A percentile compares a stretch with the other conserved stretches of the same genome.
These are phyloP conservation scores for Cotesia congregata DNA, from an alignment of 2,888 invertebrate genomes.

Conservation along the genomic window DNA sequence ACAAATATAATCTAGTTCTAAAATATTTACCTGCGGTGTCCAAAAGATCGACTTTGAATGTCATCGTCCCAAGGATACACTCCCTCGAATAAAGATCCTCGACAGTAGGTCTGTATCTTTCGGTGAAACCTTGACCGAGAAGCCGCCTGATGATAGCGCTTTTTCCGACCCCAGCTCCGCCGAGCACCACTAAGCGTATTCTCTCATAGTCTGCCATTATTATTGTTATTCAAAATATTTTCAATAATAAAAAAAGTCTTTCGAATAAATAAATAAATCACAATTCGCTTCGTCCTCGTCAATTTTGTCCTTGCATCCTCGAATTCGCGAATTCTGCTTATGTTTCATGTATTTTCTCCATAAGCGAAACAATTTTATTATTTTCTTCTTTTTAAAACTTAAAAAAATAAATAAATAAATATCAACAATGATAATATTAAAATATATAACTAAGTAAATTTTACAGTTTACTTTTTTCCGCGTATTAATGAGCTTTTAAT, in stretches of 20 bases:
- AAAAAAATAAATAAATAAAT: neutral
- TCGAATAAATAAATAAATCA: neutral
- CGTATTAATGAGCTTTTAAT: slow-evolving; percentile 24
- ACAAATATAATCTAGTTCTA: neutral
- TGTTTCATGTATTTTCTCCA: too few species aligned
- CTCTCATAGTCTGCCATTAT: slow-evolving; percentile 82
- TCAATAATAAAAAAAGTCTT: neutral
- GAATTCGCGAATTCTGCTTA: too few species aligned
- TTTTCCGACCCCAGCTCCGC: slow-evolving; percentile 88
- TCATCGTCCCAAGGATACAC: slow-evolving; percentile 82
- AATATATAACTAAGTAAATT: too few species aligned
- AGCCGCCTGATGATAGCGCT: slow-evolving; percentile 87
- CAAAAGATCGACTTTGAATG: slow-evolving; percentile 76
- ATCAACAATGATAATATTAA: too few species aligned
- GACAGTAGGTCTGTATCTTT: slow-evolving; percentile 87
- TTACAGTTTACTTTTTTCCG: too few species aligned
- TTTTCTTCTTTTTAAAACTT: too few species aligned
- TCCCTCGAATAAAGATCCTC: slow-evolving; percentile 90
- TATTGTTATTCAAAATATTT: neutral
- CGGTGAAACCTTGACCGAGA: slow-evolving; percentile 83
- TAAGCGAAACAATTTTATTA: too few species aligned
- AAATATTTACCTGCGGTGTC: slow-evolving; percentile 65
- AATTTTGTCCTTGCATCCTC: too few species aligned
- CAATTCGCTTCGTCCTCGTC: too few species aligned
- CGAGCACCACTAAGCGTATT: slow-evolving; percentile 86